Evolutionary conservation across 1,140 invertebrate genomes (phyloP), one percentile per base, ranked within the genome.

Genomic region (Leptopilina boulardi): DNA sequence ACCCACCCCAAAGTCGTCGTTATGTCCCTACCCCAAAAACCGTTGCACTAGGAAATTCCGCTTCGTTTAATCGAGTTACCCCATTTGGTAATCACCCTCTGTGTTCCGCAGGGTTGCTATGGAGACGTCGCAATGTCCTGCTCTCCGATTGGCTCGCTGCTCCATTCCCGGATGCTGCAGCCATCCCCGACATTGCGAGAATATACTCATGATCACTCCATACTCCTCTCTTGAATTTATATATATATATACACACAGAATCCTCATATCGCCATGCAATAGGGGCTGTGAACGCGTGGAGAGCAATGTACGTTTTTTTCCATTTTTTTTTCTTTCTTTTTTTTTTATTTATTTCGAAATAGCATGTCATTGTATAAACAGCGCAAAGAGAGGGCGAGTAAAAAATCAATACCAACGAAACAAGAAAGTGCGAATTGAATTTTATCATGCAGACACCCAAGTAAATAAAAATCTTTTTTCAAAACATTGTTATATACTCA

Each of bases 51-150:
- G 79, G 79, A 84, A 82, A 85, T 84, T 86, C 83, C 82, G 73
- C 77, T 78, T 85, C 82, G 82, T 83, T 83, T 86, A 87, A 87
- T 85, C 84, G 85, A 87, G 86, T 87, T 87, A 87, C 84, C 82
- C 87, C 84, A 87, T 89, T 89, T 87, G 82, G 80, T 87, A 88
- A 89, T 87, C 86, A 85, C 79, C 85, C 84, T 85, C 82, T 80
- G 78, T 77, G 84, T n/a, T n/a, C n/a, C 83, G 73, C 71, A 77
- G 74, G 82, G 89, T 91, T 84, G 76, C 86, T 87, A 88, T 88
- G 85, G 87, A 80, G 79, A 87, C 88, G 80, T 76, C 82, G 79
- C 78, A 76, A 76, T 77, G 77, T 34, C 75, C 77, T 59, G 56
- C 51, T 70, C 76, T 79, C 74, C 81, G 82, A 84, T 82, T 83